A percentile compares a stretch with the other conserved stretches of the same genome.
Conservation (phyloP, 2,113 vertebrate species). For the Sakesphorus luctuosus region DNA sequence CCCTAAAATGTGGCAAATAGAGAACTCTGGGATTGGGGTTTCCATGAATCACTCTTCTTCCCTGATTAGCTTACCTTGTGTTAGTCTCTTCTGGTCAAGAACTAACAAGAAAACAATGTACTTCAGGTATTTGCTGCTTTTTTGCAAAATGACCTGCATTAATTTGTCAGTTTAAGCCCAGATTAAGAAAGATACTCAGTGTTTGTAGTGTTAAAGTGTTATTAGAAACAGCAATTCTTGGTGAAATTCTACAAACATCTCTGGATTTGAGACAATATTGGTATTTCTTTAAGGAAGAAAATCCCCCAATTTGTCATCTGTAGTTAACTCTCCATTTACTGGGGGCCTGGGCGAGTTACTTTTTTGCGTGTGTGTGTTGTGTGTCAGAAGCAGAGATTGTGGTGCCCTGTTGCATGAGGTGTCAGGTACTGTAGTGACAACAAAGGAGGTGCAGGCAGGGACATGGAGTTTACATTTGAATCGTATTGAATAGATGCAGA, state of each 20-base stretch:
- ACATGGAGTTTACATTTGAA: background rate
- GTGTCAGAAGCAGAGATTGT: background rate
- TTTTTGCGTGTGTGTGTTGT: background rate
- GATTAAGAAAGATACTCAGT: background rate
- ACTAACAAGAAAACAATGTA: background rate
- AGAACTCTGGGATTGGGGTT: background rate
- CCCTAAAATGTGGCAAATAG: background rate
- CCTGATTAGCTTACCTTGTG: background rate
- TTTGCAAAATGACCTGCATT: background rate
- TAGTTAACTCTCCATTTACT: background rate
- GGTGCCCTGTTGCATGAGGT: background rate
- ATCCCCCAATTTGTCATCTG: background rate
- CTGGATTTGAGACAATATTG: background rate
- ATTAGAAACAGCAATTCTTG: background rate
- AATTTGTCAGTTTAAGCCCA: background rate
- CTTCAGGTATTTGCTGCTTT: background rate
- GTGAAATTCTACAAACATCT: background rate
- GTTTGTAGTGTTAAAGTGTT: background rate
- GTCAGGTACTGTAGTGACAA: background rate
- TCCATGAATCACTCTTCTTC: background rate
- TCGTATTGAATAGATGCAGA: background rate
- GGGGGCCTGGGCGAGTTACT: background rate
- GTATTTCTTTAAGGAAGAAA: background rate
- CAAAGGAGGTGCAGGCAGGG: background rate
- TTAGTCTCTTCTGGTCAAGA: background rate